Conservation (phyloP, 2,797 vertebrate genomes). For the Anas capensis region DNA sequence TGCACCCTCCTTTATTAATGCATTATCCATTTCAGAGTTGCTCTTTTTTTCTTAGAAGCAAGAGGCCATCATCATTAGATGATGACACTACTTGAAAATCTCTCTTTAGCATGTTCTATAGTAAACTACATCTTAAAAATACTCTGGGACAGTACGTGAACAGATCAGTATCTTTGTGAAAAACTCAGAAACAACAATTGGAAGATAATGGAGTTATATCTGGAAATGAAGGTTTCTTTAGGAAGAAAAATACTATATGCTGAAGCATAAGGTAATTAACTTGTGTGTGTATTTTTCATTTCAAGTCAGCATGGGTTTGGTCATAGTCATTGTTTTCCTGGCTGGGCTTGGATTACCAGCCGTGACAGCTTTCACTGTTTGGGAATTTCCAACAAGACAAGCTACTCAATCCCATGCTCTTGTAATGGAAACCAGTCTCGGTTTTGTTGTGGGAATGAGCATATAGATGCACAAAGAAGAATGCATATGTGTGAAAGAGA, state of each 20-base stretch:
- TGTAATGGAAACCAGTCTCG: neutral
- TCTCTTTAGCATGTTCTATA: neutral
- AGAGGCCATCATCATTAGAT: neutral
- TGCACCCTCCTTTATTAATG: neutral
- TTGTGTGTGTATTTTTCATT: neutral
- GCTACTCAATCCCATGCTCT: neutral
- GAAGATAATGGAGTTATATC: neutral
- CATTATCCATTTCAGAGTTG: neutral
- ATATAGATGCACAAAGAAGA: neutral
- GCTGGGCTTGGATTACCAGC: neutral
- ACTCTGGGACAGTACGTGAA: neutral
- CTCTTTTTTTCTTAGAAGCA: neutral
- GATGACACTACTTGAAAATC: neutral
- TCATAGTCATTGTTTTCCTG: neutral
- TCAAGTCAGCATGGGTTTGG: neutral
- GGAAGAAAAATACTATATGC: neutral
- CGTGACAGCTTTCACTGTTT: neutral
- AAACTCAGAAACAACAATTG: neutral
- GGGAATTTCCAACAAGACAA: neutral
- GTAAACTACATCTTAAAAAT: neutral
- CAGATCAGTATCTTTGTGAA: fast-evolving
- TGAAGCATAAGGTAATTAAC: neutral
- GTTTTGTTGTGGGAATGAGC: neutral
- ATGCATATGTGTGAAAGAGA: neutral
- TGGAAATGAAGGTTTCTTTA: neutral